phyloP scores from a whole-genome alignment of 2,113 vertebrate genomes.

The Parotia lawesii region DNA sequence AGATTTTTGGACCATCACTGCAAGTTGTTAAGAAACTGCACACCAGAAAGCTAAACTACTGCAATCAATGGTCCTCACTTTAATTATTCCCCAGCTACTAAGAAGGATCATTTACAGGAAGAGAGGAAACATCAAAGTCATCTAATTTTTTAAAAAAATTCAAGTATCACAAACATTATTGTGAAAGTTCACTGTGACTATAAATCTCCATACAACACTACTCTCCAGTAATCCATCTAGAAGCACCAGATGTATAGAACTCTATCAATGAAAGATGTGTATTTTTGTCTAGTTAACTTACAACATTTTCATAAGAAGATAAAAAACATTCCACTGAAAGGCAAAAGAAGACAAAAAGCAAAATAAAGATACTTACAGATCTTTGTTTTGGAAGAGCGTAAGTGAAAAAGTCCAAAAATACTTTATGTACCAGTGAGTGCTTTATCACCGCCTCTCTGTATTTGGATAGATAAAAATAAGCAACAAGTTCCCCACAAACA shows the following conservation, averaged over 20 bases:
- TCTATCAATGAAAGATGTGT: background rate
- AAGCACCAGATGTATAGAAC: background rate
- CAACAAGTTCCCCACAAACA: background rate
- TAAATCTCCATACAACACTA: background rate
- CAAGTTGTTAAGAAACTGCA: background rate
- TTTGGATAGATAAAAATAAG: background rate
- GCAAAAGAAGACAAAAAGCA: background rate
- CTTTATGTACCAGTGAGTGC: constrained; percentile 95
- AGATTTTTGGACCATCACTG: background rate
- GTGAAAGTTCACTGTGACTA: background rate
- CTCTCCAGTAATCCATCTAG: background rate
- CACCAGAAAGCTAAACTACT: background rate
- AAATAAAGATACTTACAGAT: constrained; percentile 77
- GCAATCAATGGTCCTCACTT: background rate
- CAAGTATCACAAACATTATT: background rate
- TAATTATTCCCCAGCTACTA: background rate
- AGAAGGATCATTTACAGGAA: background rate
- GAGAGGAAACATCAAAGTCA: background rate
- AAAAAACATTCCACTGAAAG: background rate
- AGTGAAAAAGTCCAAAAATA: constrained; percentile 92
- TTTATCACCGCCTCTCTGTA: constrained; percentile 94
- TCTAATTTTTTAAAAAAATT: background rate
- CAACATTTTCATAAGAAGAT: background rate
- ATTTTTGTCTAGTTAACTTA: background rate
- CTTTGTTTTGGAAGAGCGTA: constrained; percentile 79